Base-by-base conservation (phyloP, 2,888 invertebrate species). In the Marronus borbonicus region DNA sequence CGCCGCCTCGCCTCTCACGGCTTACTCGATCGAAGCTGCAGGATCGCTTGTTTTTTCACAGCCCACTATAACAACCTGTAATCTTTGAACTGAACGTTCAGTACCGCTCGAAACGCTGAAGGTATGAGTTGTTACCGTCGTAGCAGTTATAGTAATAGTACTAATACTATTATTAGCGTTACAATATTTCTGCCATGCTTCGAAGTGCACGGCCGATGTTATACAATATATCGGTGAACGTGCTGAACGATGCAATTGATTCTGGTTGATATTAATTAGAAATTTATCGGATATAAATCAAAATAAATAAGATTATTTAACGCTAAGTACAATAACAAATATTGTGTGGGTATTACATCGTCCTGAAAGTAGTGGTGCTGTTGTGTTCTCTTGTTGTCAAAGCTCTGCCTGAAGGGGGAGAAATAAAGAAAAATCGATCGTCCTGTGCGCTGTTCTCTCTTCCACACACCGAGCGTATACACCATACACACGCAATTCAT, bases 41-140 rank as follows among this genome's bases (percentile, higher is more conserved):
- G 82, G 81, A 81, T 83, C 83, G 86, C 84, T 84, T 85, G 86
- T 87, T 87, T 87, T 87, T 87, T 86, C 87, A 86, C 86, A 85
- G 86, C 85, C 84, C 82, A 84, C 86, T 87, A 87, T 87, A 88
- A 87, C 87, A 87, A 88, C 88, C 87, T 88, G 87, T 87, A 87
- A 87, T 87, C 87, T 85, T 82, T 81, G 80, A 80, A 80, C 77
- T 58, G 74, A 69, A 74, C 76, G 69, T 76, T 82, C 81, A 83
- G 83, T 83, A 81, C 79, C 78, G 82, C 78, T 72, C 24, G 20
- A 68, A 81, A 81, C 80, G 81, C 80, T 79, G 80, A 69, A 24
- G 80, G 72, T 72, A 72, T 44, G 76, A 76, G 65, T 77, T 78
- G 74, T 65, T 44, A 44, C 20, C 55, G 55, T 58, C 17, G n/a